Evolutionary conservation across 2,888 invertebrate genomes (phyloP).

Genomic region (Drosophila hawaiiensis): DNA sequence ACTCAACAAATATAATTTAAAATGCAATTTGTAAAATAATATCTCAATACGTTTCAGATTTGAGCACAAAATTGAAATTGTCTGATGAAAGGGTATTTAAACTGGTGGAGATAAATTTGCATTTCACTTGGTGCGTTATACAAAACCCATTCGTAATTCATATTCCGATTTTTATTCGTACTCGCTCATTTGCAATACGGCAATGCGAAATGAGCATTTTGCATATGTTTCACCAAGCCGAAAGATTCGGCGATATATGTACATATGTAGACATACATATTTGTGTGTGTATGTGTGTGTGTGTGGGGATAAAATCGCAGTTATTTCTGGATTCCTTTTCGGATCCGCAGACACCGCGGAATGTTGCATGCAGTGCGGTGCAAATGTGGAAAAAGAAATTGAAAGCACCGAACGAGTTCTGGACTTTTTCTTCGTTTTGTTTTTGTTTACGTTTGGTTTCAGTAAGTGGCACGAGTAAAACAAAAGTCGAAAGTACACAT

Average conservation of each 20-base stretch:
- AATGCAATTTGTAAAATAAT: background rate
- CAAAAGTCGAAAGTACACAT: background rate
- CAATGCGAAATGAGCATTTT: slow-evolving; percentile 46
- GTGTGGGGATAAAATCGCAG: background rate
- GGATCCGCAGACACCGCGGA: slow-evolving; percentile 8
- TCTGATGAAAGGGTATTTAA: background rate
- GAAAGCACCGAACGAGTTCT: slow-evolving; percentile 11
- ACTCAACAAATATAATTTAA: background rate
- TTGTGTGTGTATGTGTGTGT: background rate
- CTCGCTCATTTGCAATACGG: slow-evolving; percentile 43
- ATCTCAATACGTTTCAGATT: background rate
- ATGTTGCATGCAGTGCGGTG: slow-evolving; percentile 52
- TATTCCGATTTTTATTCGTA: slow-evolving; percentile 37
- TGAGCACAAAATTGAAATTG: background rate
- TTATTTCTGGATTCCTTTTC: slow-evolving; percentile 35
- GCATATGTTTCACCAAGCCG: slow-evolving; percentile 53
- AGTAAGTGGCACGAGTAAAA: slow-evolving; percentile 21
- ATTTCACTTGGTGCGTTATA: slow-evolving; percentile 33
- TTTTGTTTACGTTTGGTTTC: slow-evolving; percentile 28
- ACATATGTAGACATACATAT: background rate
- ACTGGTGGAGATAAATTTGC: slow-evolving; percentile 32
- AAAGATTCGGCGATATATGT: slow-evolving; percentile 17
- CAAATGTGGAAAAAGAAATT: slow-evolving; percentile 23
- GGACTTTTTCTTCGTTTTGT: slow-evolving; percentile 10
- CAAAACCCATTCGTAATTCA: slow-evolving; percentile 33